Evolutionary conservation across 2,797 vertebrate species (phyloP).

Genomic region (Hyperoplus immaculatus): DNA sequence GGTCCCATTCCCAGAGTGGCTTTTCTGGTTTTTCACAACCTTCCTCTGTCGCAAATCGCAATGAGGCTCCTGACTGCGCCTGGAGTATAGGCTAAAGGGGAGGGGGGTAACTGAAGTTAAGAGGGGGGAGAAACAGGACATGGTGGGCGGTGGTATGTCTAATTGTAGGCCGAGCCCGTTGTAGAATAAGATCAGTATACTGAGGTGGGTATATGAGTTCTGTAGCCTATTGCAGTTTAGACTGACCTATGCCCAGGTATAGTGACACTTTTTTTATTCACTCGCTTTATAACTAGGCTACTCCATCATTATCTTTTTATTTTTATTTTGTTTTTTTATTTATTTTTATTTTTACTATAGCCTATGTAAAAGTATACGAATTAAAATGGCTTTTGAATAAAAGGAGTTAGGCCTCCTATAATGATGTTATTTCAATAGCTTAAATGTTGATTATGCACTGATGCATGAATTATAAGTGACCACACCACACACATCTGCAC

Average conservation of each 20-base stretch:
- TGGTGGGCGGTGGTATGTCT: constrained; percentile 70
- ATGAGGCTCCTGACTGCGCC: constrained; percentile 58
- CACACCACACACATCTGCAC: not conserved
- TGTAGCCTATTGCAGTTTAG: not conserved
- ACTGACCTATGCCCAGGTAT: not conserved
- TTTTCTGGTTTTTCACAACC: constrained; percentile 49
- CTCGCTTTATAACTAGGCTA: not conserved
- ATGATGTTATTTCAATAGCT: not conserved
- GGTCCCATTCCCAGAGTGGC: constrained; percentile 80
- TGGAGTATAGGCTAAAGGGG: constrained; percentile 37
- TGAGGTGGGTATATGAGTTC: too few species aligned
- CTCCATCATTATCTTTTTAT: too few species aligned
- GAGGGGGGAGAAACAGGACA: constrained; percentile 48
- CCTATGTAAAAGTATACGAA: not conserved
- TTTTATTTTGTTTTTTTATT: too few species aligned
- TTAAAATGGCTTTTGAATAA: not conserved
- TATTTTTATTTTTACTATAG: too few species aligned
- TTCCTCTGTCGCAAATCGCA: constrained; percentile 51
- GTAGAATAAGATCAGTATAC: not conserved
- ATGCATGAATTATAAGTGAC: not conserved
- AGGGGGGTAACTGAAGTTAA: constrained; percentile 40
- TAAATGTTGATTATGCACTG: not conserved
- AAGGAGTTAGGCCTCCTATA: not conserved
- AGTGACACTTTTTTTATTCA: not conserved
- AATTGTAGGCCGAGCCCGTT: not conserved